These are phyloP conservation scores for Bombus superbus DNA, from an alignment of 1,140 invertebrate species.

Conservation along the genomic window DNA sequence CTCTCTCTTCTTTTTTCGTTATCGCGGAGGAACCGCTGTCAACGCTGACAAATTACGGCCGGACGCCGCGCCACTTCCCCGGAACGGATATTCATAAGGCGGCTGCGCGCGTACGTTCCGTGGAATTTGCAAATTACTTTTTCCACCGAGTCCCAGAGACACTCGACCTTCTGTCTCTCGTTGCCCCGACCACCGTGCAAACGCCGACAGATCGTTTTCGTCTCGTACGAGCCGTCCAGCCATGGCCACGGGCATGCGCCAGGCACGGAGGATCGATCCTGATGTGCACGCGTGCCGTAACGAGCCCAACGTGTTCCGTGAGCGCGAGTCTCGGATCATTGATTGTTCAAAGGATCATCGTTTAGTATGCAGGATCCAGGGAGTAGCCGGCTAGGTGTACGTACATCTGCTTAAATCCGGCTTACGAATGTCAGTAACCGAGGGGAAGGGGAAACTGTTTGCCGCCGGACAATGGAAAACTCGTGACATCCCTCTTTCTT, in stretches of 20 bases:
- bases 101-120: background rate
- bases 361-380: constrained; percentile 44
- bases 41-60: constrained; percentile 62
- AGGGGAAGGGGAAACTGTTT: background rate
- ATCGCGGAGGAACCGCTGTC: constrained; percentile 60
- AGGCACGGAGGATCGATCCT: constrained; percentile 33
- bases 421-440: constrained; percentile 45
- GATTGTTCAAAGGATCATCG: constrained; percentile 65
- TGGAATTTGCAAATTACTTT: constrained; percentile 53
- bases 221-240: background rate
- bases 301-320: constrained; percentile 41
- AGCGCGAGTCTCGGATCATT: constrained; percentile 57
- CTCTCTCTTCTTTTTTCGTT: constrained; percentile 45
- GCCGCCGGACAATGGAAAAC: constrained; percentile 39
- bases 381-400: constrained; percentile 24
- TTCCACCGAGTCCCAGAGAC: constrained; percentile 3
- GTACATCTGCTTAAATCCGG: constrained; percentile 58
- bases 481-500: background rate
- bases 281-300: constrained; percentile 46
- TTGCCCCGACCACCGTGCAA: background rate
- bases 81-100: constrained; percentile 60
- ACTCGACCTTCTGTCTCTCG: background rate
- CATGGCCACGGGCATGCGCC: constrained; percentile 1
- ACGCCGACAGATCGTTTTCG: constrained; percentile 31
- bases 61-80: constrained; percentile 44